Percentiles rank a stretch among this genome's conserved stretches.
phyloP scores from a whole-genome alignment of 2,797 vertebrate genomes.

The Carcharodon carcharias region DNA sequence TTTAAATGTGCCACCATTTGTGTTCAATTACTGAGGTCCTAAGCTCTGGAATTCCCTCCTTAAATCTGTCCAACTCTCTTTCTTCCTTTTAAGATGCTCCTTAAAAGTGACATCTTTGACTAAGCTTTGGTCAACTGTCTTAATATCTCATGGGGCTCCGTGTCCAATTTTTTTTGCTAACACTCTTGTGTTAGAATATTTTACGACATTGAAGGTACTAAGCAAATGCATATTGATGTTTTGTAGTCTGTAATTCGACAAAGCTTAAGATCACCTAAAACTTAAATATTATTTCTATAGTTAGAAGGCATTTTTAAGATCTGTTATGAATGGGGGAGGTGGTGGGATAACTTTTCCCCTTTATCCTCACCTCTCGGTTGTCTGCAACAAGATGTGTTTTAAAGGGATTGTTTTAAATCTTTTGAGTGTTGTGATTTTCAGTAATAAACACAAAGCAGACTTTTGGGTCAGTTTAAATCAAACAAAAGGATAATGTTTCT shows the following conservation, averaged over 20 bases:
- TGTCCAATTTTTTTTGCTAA: not conserved
- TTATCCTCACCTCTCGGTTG: too few species aligned
- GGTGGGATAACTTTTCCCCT: too few species aligned
- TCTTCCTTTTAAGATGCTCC: not conserved
- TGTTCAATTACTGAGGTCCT: not conserved
- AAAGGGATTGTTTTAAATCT: too few species aligned
- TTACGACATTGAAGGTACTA: not conserved
- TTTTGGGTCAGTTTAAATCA: too few species aligned
- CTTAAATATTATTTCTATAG: not conserved
- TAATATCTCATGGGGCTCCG: not conserved
- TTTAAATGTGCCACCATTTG: not conserved
- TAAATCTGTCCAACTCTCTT: not conserved
- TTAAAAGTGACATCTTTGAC: not conserved
- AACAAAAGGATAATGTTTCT: too few species aligned
- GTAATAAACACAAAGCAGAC: too few species aligned
- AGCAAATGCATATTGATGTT: not conserved
- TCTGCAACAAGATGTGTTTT: too few species aligned
- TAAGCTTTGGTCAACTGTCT: not conserved
- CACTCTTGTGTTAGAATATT: not conserved
- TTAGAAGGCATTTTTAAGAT: not conserved
- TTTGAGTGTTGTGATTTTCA: too few species aligned
- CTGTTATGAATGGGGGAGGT: too few species aligned
- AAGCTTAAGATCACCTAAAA: too few species aligned
- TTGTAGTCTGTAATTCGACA: not conserved
- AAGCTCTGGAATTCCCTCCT: not conserved